phyloP scores from a whole-genome alignment of 2,888 invertebrate species.

The Apodemia mormo region DNA sequence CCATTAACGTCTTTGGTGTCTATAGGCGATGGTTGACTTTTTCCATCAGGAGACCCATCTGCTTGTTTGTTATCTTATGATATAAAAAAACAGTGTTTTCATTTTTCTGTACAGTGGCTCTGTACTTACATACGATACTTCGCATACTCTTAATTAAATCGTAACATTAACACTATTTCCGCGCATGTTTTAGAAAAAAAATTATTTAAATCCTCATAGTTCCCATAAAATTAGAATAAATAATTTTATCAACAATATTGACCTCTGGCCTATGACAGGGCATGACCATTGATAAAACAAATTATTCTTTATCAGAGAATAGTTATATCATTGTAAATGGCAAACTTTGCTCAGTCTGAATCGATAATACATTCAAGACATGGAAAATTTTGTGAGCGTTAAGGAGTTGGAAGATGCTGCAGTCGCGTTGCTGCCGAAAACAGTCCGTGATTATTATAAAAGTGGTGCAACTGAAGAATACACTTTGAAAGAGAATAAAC shows the following conservation, averaged over 20 bases:
- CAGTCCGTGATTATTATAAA: constrained; percentile 90
- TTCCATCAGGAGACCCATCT: too few relatives aligned
- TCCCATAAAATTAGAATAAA: not conserved
- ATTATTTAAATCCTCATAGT: too few relatives aligned
- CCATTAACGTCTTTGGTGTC: too few relatives aligned
- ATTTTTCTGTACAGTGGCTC: too few relatives aligned
- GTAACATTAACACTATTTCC: too few relatives aligned
- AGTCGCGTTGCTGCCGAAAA: constrained; percentile 82
- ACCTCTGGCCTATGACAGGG: constrained; percentile 10
- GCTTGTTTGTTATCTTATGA: too few relatives aligned
- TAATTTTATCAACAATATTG: constrained; percentile 6
- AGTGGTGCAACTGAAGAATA: constrained; percentile 92
- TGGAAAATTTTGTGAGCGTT: constrained; percentile 84
- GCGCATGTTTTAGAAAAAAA: too few relatives aligned
- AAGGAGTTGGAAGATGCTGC: constrained; percentile 90
- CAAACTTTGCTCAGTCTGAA: constrained; percentile 6
- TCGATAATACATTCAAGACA: constrained; percentile 35
- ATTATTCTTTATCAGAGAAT: constrained; percentile 22
- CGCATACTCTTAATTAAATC: too few relatives aligned
- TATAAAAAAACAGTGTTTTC: too few relatives aligned
- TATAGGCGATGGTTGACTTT: too few relatives aligned
- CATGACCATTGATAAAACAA: constrained; percentile 18
- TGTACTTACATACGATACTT: too few relatives aligned
- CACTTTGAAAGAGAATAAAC: constrained; percentile 86
- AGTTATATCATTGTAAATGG: constrained; percentile 44